These are phyloP conservation scores for Poeciliopsis turrubarensis DNA, from an alignment of 2,113 vertebrate species.

Conservation along the genomic window DNA sequence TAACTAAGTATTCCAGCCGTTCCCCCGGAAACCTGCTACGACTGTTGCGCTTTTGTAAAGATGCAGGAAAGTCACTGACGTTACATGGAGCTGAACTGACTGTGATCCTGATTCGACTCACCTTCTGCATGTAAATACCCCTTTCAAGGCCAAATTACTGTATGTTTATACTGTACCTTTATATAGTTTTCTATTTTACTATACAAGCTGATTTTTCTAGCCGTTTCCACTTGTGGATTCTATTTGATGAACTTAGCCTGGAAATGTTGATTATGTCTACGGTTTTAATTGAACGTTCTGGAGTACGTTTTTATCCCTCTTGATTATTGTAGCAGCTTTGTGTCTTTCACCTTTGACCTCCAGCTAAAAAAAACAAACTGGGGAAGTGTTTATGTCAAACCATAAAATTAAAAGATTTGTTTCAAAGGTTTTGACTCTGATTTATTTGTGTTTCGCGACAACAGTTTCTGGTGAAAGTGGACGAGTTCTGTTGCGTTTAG, in stretches of 20 bases:
- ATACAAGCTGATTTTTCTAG: conserved; percentile 92
- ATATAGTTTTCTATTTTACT: conserved; percentile 99
- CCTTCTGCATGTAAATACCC: conserved; percentile 61
- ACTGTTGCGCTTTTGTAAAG: neutral
- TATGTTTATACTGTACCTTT: conserved; percentile 97
- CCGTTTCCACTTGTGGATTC: conserved; percentile 80
- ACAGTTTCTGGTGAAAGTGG: too few species aligned
- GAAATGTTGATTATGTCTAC: conserved; percentile 72
- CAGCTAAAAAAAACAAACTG: conserved; percentile 25
- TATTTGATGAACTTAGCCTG: conserved; percentile 81
- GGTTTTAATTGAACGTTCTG: conserved; percentile 56
- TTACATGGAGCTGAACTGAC: neutral
- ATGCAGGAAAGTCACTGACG: too few species aligned
- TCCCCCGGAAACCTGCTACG: neutral
- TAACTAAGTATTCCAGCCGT: neutral
- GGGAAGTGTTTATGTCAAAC: conserved; percentile 55
- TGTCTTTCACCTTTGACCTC: conserved; percentile 48
- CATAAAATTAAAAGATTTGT: conserved; percentile 55
- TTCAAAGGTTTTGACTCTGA: conserved; percentile 36
- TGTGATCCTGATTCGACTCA: conserved; percentile 8
- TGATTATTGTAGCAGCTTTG: conserved; percentile 56
- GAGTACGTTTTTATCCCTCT: conserved; percentile 51
- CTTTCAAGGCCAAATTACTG: conserved; percentile 88
- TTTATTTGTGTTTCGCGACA: neutral
- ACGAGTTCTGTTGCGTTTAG: too few species aligned